Evolutionary conservation across 2,888 invertebrate genomes (phyloP).

Genomic region (Noctua pronuba): DNA sequence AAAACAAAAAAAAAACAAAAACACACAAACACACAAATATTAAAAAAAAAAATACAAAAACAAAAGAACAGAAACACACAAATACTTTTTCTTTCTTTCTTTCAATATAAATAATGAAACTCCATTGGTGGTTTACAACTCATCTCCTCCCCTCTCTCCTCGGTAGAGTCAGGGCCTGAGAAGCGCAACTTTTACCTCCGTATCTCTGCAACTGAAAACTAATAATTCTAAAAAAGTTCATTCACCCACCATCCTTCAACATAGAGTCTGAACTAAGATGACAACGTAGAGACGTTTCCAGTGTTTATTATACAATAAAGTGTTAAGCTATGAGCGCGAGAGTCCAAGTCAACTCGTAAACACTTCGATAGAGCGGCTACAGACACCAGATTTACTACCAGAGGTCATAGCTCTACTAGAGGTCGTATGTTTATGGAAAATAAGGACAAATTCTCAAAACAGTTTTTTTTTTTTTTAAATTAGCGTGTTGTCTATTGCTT

Average conservation of each 20-base stretch:
- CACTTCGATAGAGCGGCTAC: constrained; percentile 61
- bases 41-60: too few species aligned
- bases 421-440: constrained; percentile 41
- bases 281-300: constrained; percentile 49
- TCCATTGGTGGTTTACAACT: too few species aligned
- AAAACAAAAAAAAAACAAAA: too few species aligned
- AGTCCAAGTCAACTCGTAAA: constrained; percentile 66
- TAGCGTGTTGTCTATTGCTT: neutral
- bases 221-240: constrained; percentile 24
- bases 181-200: neutral
- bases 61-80: too few species aligned
- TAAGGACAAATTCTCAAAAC: constrained; percentile 6
- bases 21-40: too few species aligned
- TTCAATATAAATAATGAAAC: too few species aligned
- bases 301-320: constrained; percentile 66
- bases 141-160: too few species aligned
- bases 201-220: neutral
- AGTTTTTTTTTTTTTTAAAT: neutral
- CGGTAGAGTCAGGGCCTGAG: neutral
- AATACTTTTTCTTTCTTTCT: too few species aligned
- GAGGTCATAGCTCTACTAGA: constrained; percentile 53
- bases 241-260: constrained; percentile 27
- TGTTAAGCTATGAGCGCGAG: constrained; percentile 52
- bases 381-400: constrained; percentile 60
- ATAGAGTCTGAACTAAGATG: constrained; percentile 35